phyloP scores from a whole-genome alignment of 92 coral and sea anemone genomes.

The Porites lobata region DNA sequence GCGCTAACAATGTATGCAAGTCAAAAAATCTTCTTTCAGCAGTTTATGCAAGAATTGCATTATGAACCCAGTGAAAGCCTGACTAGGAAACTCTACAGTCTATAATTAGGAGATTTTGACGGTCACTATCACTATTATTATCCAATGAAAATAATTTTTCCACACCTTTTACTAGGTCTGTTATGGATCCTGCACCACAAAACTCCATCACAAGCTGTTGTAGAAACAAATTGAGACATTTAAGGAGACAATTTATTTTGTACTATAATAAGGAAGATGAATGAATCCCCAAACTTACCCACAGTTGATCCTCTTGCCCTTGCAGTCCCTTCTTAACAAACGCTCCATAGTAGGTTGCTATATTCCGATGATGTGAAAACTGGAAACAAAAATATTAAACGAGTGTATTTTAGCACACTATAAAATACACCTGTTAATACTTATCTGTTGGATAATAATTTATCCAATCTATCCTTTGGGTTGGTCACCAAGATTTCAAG shows the following conservation, averaged over 20 bases:
- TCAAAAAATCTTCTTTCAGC: too few relatives aligned
- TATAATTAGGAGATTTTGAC: too few relatives aligned
- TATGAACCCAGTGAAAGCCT: too few relatives aligned
- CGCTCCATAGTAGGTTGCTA: slow-evolving; percentile 99
- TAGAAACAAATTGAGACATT: slow-evolving; percentile 3
- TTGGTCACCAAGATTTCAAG: too few relatives aligned
- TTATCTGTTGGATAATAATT: too few relatives aligned
- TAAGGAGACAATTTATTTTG: background rate
- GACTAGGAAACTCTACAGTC: too few relatives aligned
- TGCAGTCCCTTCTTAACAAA: slow-evolving; percentile 92
- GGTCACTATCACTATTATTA: too few relatives aligned
- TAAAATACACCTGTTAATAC: too few relatives aligned
- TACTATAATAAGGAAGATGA: too few relatives aligned
- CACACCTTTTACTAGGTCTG: slow-evolving; percentile 99
- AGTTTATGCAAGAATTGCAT: too few relatives aligned
- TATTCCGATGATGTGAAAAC: slow-evolving; percentile 98
- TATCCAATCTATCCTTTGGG: too few relatives aligned
- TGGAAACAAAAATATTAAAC: slow-evolving; percentile 25
- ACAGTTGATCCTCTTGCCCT: slow-evolving; percentile 96
- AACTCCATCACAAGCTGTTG: slow-evolving; percentile 97
- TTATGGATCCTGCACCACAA: slow-evolving; percentile 99
- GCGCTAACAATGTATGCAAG: too few relatives aligned
- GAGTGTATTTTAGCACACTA: background rate
- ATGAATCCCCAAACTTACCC: slow-evolving; percentile 68
- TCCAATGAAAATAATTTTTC: background rate